These are phyloP conservation scores for Balearica regulorum DNA, from an alignment of 2,797 vertebrate genomes.

Conservation along the genomic window DNA sequence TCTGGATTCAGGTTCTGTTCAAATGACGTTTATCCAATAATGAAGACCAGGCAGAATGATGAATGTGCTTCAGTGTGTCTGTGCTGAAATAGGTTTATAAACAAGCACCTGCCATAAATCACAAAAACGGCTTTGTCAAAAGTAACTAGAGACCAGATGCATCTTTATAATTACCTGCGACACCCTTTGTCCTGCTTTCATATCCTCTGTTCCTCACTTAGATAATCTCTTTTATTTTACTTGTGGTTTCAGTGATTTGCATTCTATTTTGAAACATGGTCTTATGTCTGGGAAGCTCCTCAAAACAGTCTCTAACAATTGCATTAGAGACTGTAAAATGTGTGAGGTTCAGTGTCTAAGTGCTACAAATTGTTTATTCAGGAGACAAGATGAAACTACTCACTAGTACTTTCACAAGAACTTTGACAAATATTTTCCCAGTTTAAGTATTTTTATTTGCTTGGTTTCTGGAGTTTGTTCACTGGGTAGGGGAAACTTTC, in stretches of 20 bases:
- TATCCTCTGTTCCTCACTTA: constrained; percentile 41
- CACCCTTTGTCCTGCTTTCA: constrained; percentile 68
- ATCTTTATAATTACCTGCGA: constrained; percentile 80
- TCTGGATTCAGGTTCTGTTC: constrained; percentile 60
- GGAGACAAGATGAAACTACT: not conserved
- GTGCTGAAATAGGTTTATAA: constrained; percentile 78
- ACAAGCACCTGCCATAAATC: constrained; percentile 81
- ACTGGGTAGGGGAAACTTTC: not conserved
- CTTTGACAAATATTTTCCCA: not conserved
- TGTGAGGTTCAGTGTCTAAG: not conserved
- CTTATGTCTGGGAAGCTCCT: not conserved
- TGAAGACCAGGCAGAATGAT: constrained; percentile 77
- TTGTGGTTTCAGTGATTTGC: constrained; percentile 21
- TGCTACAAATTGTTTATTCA: not conserved
- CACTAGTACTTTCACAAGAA: not conserved
- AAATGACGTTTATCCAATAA: constrained; percentile 77
- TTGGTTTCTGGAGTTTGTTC: not conserved
- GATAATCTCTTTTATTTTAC: constrained; percentile 47
- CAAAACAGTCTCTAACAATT: not conserved
- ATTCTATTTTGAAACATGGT: not conserved
- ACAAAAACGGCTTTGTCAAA: constrained; percentile 79
- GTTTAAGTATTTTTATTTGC: not conserved
- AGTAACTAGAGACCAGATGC: constrained; percentile 75
- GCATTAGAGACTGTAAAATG: not conserved
- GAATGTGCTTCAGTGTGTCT: constrained; percentile 71